Evolutionary conservation across 35 echinoderm and acorn worm genomes (phyloP).

Genomic region (Heliocidaris erythrogramma): DNA sequence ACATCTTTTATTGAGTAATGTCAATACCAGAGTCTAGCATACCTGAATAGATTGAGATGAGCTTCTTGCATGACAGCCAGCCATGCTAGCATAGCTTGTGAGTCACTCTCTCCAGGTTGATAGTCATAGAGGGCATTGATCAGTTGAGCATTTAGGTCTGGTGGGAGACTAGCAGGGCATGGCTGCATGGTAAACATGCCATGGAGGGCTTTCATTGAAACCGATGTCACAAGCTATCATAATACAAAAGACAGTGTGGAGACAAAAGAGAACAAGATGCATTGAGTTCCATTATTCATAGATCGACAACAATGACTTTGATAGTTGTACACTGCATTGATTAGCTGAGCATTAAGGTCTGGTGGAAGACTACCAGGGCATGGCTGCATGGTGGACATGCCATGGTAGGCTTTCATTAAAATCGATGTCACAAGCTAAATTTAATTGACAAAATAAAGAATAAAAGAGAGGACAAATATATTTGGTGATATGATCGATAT

Average conservation of each 20-base stretch:
- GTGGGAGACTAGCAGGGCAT: constrained; percentile 59
- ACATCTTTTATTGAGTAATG: no score
- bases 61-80: constrained; percentile 96
- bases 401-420: no score
- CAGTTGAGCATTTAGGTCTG: constrained; percentile 88
- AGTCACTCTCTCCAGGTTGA: constrained; percentile 85
- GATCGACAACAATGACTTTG: not conserved
- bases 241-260: not conserved
- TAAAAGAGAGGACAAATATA: no score
- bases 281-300: no score
- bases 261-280: not conserved
- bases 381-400: no score
- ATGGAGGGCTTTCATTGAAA: constrained; percentile 92
- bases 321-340: constrained; percentile 89
- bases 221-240: constrained; percentile 79
- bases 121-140: constrained; percentile 99
- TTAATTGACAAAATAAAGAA: no score
- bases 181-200: constrained; percentile 75
- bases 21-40: not conserved
- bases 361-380: no score
- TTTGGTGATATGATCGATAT: no score
- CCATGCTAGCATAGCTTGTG: constrained; percentile 88
- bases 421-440: no score
- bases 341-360: constrained; percentile 80
- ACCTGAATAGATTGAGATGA: constrained; percentile 75